These are phyloP conservation scores for Erebia palarica DNA, from an alignment of 2,888 invertebrate species.

Conservation along the genomic window DNA sequence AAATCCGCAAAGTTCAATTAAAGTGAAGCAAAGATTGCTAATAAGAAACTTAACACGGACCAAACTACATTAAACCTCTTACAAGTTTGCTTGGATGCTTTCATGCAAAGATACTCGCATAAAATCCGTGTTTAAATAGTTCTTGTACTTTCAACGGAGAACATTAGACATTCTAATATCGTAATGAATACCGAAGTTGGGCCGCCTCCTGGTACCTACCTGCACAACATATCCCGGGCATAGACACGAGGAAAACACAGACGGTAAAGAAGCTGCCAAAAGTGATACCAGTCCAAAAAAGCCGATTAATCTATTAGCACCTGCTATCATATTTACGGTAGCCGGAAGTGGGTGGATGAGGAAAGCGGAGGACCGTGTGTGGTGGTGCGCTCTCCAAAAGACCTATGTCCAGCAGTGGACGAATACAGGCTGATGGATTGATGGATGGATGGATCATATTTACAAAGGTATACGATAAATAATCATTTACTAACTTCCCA, in stretches of 20 bases:
- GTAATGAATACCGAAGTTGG: conserved; percentile 49
- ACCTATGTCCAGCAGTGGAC: too few relatives aligned
- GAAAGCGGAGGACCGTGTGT: too few relatives aligned
- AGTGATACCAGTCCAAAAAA: background rate
- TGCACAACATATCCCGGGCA: conserved; percentile 43
- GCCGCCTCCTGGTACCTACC: conserved; percentile 44
- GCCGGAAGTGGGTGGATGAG: too few relatives aligned
- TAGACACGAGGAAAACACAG: background rate
- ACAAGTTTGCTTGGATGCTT: conserved; percentile 33
- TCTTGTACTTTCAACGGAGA: conserved; percentile 36
- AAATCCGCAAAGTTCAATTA: conserved; percentile 32
- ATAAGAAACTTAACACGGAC: conserved; percentile 31
- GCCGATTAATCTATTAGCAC: background rate
- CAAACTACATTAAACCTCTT: conserved; percentile 33
- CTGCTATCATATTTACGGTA: background rate
- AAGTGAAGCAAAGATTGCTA: conserved; percentile 31
- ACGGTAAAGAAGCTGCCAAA: background rate
- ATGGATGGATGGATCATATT: too few relatives aligned
- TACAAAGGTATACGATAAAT: too few relatives aligned
- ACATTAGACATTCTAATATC: conserved; percentile 44
- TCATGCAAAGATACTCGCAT: conserved; percentile 30
- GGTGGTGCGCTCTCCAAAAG: too few relatives aligned
- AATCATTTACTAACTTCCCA: too few relatives aligned
- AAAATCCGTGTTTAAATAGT: conserved; percentile 37
- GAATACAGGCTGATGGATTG: too few relatives aligned